Percentiles rank a stretch among this genome's conserved stretches.
These are phyloP conservation scores for Psilopsiagon aurifrons DNA, from an alignment of 2,113 vertebrate species.

Conservation along the genomic window DNA sequence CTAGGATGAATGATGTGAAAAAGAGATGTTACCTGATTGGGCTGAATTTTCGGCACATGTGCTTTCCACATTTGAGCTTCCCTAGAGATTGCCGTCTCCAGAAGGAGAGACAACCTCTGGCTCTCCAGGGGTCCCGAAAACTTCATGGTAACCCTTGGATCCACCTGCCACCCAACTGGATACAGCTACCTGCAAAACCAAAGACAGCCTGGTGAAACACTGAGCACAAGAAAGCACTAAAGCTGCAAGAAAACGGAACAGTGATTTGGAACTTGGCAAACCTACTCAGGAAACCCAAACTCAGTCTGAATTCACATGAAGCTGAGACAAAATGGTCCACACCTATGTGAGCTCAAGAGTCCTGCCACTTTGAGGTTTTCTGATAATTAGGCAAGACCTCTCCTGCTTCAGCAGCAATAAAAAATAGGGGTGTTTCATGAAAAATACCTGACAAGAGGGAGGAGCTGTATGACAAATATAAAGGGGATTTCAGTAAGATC, in stretches of 20 bases:
- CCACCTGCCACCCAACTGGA: conserved; percentile 92
- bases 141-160: conserved; percentile 93
- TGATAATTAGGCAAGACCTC: neutral
- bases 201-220: conserved; percentile 40
- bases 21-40: conserved; percentile 84
- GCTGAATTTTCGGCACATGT: conserved; percentile 89
- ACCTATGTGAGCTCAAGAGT: neutral
- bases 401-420: neutral
- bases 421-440: neutral
- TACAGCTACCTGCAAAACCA: conserved; percentile 91
- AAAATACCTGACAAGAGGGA: neutral
- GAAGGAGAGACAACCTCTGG: conserved; percentile 93
- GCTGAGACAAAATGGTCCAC: neutral
- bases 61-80: conserved; percentile 95
- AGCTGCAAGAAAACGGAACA: neutral
- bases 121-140: conserved; percentile 90
- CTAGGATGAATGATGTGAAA: neutral
- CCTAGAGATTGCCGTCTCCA: conserved; percentile 94
- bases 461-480: neutral
- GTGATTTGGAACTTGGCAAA: neutral
- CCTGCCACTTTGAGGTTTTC: neutral
- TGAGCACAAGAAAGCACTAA: neutral
- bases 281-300: neutral
- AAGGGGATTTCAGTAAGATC: neutral
- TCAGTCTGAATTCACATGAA: neutral